A percentile compares a stretch with the other conserved stretches of the same genome.
These are phyloP conservation scores for Gastrophryne carolinensis DNA, from an alignment of 2,797 vertebrate species.

Conservation along the genomic window DNA sequence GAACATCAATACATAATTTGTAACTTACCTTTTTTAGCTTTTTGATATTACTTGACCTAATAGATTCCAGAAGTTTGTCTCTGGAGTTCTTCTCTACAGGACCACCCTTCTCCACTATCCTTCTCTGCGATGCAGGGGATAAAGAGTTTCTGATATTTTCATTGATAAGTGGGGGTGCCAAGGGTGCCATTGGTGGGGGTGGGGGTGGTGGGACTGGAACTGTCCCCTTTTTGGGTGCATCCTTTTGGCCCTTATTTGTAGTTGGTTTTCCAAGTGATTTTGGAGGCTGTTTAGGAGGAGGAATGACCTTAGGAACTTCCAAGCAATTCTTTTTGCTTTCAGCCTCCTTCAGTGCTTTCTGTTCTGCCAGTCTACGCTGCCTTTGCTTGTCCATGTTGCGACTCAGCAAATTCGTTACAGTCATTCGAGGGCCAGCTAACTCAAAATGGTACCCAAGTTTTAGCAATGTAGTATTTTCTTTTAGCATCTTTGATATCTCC, in stretches of 20 bases:
- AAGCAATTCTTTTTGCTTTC: conserved; percentile 80
- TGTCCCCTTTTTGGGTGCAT: conserved; percentile 71
- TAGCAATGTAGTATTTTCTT: conserved; percentile 90
- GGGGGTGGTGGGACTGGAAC: conserved; percentile 64
- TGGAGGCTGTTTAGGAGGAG: conserved; percentile 69
- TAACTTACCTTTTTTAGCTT: conserved; percentile 90
- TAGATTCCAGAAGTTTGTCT: conserved; percentile 93
- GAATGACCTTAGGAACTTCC: conserved; percentile 75
- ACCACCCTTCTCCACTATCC: conserved; percentile 76
- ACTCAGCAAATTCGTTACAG: conserved; percentile 92
- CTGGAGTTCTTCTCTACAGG: conserved; percentile 82
- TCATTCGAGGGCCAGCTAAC: conserved; percentile 93
- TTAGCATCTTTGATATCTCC: conserved; percentile 93
- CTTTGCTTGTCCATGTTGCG: conserved; percentile 97
- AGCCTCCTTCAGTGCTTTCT: conserved; percentile 84
- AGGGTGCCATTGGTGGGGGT: conserved; percentile 71
- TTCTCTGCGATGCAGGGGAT: conserved; percentile 85
- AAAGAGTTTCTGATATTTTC: conserved; percentile 85
- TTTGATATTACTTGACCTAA: conserved; percentile 82
- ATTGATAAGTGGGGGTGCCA: conserved; percentile 75
- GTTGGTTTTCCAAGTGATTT: conserved; percentile 65
- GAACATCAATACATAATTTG: too few species aligned
- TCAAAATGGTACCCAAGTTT: conserved; percentile 97
- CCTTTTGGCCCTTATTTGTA: conserved; percentile 75
- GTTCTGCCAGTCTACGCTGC: conserved; percentile 90